A percentile compares a stretch with the other conserved stretches of the same genome.
phyloP scores from a whole-genome alignment of 2,113 vertebrate species.

The Calidris pygmaea region DNA sequence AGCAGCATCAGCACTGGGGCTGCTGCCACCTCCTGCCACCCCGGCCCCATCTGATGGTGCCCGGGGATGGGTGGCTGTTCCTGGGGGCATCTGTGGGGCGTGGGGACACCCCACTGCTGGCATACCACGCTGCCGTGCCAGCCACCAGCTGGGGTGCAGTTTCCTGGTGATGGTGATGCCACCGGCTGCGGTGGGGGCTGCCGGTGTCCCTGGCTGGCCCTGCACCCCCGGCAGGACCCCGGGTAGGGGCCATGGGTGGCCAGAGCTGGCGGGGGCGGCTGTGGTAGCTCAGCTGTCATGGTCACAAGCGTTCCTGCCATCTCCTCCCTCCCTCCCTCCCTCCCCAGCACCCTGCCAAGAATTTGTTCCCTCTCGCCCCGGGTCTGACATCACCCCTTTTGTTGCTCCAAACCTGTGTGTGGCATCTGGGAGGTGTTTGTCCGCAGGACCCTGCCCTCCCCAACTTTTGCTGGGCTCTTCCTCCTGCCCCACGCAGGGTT shows the following conservation, averaged over 20 bases:
- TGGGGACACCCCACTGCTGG: rapidly evolving
- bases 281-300: background rate
- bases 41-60: rapidly evolving
- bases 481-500: background rate
- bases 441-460: background rate
- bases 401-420: background rate
- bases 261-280: rapidly evolving
- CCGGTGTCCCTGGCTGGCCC: background rate
- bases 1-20: background rate
- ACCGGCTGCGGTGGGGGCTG: background rate
- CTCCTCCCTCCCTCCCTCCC: background rate
- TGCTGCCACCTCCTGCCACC: background rate
- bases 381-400: constrained; percentile 7
- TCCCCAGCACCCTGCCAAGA: constrained; percentile 5
- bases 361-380: background rate
- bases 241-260: background rate
- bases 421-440: background rate
- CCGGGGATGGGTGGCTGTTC: background rate
- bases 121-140: rapidly evolving
- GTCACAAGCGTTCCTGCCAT: background rate
- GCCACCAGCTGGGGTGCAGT: background rate
- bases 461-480: background rate
- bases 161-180: background rate
- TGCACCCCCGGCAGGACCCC: rapidly evolving
- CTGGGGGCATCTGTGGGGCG: rapidly evolving